phyloP scores from a whole-genome alignment of 2,888 invertebrate species.

The Eupithecia subfuscata region DNA sequence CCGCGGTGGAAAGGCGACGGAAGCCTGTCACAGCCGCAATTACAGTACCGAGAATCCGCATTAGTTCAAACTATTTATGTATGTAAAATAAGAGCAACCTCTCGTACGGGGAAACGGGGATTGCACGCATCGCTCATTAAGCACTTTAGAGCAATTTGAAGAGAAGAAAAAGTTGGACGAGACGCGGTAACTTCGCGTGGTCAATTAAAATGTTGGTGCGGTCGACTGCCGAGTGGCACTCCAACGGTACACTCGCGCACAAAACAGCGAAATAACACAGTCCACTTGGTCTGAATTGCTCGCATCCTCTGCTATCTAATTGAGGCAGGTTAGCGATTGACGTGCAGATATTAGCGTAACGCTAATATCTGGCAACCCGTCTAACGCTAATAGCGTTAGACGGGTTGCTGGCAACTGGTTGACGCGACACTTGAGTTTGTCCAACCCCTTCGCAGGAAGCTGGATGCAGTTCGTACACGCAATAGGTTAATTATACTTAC shows the following conservation, averaged over 20 bases:
- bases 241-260: slow-evolving; percentile 51
- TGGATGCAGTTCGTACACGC: slow-evolving; percentile 7
- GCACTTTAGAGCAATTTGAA: slow-evolving; percentile 84
- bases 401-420: slow-evolving; percentile 34
- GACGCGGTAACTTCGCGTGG: slow-evolving; percentile 80
- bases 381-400: too few relatives aligned
- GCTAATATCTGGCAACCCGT: too few relatives aligned
- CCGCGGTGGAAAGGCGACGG: slow-evolving; percentile 75
- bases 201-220: slow-evolving; percentile 81
- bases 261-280: slow-evolving; percentile 62
- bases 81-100: slow-evolving; percentile 82
- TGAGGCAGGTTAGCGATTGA: slow-evolving; percentile 56
- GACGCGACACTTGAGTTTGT: slow-evolving; percentile 41
- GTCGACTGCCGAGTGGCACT: slow-evolving; percentile 65
- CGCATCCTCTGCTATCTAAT: slow-evolving; percentile 72
- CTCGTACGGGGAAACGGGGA: slow-evolving; percentile 82
- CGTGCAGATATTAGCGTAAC: slow-evolving; percentile 41
- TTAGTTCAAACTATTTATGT: slow-evolving; percentile 84
- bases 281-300: slow-evolving; percentile 68
- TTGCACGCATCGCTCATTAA: slow-evolving; percentile 84
- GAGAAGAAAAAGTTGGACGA: slow-evolving; percentile 80
- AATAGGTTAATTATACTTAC: slow-evolving; percentile 1
- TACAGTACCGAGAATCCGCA: slow-evolving; percentile 82
- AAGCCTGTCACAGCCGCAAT: slow-evolving; percentile 83
- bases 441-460: slow-evolving; percentile 21